Conservation (phyloP, 2,113 vertebrate species). For the Podilymbus podiceps region DNA sequence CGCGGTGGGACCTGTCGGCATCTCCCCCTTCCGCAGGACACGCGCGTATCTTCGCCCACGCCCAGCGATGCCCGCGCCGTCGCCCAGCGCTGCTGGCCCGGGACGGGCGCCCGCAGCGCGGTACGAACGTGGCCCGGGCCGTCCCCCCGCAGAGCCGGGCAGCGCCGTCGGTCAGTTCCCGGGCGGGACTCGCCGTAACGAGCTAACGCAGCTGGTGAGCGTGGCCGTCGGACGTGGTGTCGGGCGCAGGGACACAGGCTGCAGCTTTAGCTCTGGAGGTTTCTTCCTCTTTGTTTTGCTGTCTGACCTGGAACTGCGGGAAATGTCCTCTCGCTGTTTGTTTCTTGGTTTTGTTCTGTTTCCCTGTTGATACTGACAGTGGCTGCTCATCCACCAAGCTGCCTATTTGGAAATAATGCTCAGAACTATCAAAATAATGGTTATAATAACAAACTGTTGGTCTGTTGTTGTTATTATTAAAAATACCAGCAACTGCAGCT, state of each 20-base stretch:
- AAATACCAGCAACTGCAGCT: neutral
- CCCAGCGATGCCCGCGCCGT: too few species aligned
- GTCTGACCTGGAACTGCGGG: neutral
- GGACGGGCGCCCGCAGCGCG: too few species aligned
- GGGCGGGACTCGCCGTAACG: neutral
- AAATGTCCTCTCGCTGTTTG: neutral
- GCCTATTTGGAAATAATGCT: neutral
- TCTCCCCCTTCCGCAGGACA: too few species aligned
- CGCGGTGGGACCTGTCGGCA: too few species aligned
- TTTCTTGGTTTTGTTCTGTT: neutral
- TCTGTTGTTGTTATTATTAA: neutral
- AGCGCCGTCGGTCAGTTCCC: fast-evolving
- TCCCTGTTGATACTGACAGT: neutral
- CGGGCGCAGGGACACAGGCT: neutral
- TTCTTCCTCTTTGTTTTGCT: neutral
- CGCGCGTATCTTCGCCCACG: too few species aligned
- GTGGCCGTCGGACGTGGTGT: too few species aligned
- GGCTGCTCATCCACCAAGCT: neutral
- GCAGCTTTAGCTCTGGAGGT: neutral
- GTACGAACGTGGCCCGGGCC: too few species aligned
- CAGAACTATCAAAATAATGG: neutral
- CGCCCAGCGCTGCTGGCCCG: too few species aligned
- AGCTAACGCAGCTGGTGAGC: neutral
- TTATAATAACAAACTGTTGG: neutral
- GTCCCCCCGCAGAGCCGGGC: fast-evolving